Percentiles rank a stretch among this genome's conserved stretches.
Evolutionary conservation across 2,113 vertebrate species (phyloP).

Genomic region (Ammodramus savannarum): DNA sequence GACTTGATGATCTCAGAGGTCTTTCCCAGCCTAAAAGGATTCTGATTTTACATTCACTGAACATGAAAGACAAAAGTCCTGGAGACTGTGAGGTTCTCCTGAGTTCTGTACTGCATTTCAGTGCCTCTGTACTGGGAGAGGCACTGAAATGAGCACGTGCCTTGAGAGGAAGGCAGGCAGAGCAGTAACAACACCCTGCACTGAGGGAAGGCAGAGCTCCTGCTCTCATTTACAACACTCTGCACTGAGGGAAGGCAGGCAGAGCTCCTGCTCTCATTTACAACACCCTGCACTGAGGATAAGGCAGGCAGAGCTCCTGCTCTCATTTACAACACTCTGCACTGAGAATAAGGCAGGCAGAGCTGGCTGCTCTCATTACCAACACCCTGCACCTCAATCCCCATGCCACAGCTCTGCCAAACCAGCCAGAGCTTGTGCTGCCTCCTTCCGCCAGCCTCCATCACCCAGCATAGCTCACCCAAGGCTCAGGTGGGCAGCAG

Average conservation of each 20-base stretch:
- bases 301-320: background rate
- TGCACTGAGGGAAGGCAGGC: background rate
- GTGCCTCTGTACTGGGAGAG: background rate
- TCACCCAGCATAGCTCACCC: fast-evolving
- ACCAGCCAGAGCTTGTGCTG: background rate
- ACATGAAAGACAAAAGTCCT: fast-evolving
- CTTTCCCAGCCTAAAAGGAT: background rate
- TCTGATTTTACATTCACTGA: background rate
- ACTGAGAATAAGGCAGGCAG: background rate
- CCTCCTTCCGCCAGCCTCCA: background rate
- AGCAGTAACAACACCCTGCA: background rate
- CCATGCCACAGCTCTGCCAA: fast-evolving
- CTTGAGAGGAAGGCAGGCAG: background rate
- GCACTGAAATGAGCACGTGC: fast-evolving
- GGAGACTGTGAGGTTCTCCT: fast-evolving
- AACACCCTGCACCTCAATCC: background rate
- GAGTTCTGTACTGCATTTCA: background rate
- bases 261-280: no score
- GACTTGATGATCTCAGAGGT: fast-evolving
- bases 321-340: background rate
- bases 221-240: background rate
- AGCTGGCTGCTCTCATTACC: background rate
- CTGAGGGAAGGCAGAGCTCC: background rate
- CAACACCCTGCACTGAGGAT: background rate
- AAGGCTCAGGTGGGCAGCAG: background rate